phyloP scores from a whole-genome alignment of 2,888 invertebrate genomes.

The Troides aeacus region DNA sequence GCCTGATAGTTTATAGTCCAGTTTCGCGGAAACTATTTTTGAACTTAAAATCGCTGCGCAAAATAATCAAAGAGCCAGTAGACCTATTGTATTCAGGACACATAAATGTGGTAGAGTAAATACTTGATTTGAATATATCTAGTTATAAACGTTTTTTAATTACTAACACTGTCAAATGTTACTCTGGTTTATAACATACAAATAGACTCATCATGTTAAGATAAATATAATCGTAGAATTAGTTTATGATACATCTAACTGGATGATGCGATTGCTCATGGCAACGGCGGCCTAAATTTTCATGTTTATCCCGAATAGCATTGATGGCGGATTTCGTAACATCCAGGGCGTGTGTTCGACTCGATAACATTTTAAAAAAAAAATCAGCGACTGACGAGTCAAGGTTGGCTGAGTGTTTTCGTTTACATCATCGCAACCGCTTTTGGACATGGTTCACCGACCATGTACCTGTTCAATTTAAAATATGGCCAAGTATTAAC shows the following conservation, averaged over 20 bases:
- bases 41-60: slow-evolving; percentile 3
- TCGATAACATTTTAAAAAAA: slow-evolving; percentile 32
- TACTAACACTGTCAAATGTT: neutral
- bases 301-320: slow-evolving; percentile 61
- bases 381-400: slow-evolving; percentile 44
- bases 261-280: slow-evolving; percentile 43
- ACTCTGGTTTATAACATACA: neutral
- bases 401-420: slow-evolving; percentile 55
- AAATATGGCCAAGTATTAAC: neutral
- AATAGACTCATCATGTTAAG: slow-evolving; percentile 5
- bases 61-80: neutral
- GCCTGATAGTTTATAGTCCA: slow-evolving; percentile 27
- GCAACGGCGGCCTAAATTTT: slow-evolving; percentile 56
- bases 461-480: slow-evolving; percentile 35
- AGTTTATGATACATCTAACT: slow-evolving; percentile 51
- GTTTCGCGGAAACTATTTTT: slow-evolving; percentile 19
- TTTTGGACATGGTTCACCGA: slow-evolving; percentile 50
- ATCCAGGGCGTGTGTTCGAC: slow-evolving; percentile 30
- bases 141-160: neutral
- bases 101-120: neutral
- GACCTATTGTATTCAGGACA: neutral
- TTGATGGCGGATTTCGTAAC: slow-evolving; percentile 49
- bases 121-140: neutral
- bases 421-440: slow-evolving; percentile 57
- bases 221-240: slow-evolving; percentile 36